Conservation (phyloP, 1,140 invertebrate species). For the Pachypsylla venusta region DNA sequence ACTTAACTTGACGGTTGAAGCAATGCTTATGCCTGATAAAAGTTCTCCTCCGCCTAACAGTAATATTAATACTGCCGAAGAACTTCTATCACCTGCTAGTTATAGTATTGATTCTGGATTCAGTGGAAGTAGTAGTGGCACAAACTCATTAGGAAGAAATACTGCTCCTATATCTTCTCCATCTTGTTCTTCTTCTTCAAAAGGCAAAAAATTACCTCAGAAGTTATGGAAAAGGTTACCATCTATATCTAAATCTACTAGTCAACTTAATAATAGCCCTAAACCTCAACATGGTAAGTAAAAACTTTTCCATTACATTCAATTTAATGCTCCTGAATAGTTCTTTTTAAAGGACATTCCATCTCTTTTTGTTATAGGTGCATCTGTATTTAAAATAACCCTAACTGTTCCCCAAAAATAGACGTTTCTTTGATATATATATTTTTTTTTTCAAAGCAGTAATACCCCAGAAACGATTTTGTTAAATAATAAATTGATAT, state of each 20-base stretch:
- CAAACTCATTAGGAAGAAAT: conserved; percentile 37
- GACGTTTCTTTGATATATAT: too few relatives aligned
- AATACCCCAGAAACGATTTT: too few relatives aligned
- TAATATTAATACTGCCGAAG: conserved; percentile 36
- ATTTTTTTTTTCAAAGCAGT: too few relatives aligned
- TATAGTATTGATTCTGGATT: conserved; percentile 64
- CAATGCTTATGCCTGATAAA: conserved; percentile 59
- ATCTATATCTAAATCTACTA: background rate
- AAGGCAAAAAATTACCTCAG: conserved; percentile 21
- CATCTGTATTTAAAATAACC: too few relatives aligned
- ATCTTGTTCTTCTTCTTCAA: conserved; percentile 17
- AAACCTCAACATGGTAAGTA: conserved; percentile 38
- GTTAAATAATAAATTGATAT: too few relatives aligned
- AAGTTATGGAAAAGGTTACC: conserved; percentile 53
- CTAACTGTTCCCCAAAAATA: too few relatives aligned
- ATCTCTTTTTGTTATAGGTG: too few relatives aligned
- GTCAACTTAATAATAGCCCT: conserved; percentile 3
- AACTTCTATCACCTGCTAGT: conserved; percentile 48
- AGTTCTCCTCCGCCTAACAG: conserved; percentile 1
- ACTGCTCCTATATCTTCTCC: background rate
- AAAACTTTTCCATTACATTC: too few relatives aligned
- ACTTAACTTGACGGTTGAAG: conserved; percentile 70
- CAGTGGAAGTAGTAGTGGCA: conserved; percentile 59
- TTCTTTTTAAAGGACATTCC: too few relatives aligned
- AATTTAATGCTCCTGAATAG: too few relatives aligned